A percentile compares a stretch with the other conserved stretches of the same genome.
Evolutionary conservation across 2,888 invertebrate genomes (phyloP).

Genomic region (Helobdella robusta): DNA sequence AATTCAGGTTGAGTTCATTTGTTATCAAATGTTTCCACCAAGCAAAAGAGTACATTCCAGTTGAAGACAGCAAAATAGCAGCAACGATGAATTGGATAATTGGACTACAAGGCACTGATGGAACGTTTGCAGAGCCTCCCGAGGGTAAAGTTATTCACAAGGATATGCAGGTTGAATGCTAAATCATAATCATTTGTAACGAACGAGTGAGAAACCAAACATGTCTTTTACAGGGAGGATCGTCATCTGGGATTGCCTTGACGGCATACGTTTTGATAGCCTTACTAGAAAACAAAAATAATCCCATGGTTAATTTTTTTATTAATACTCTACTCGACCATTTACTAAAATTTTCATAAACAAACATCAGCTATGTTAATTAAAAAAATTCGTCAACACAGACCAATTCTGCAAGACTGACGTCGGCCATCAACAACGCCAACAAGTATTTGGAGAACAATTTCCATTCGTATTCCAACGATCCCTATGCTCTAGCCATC

Average conservation of each 20-base stretch:
- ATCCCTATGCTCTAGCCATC: conserved; percentile 43
- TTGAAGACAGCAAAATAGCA: conserved; percentile 49
- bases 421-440: no score
- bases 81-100: conserved; percentile 68
- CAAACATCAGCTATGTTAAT: no score
- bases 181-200: no score
- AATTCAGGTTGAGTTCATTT: conserved; percentile 27
- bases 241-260: conserved; percentile 63
- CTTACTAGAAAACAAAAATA: conserved; percentile 57
- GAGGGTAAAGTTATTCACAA: conserved; percentile 60
- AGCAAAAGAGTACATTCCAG: conserved; percentile 22
- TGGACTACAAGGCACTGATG: conserved; percentile 62
- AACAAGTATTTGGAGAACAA: no score
- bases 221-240: conserved; percentile 58
- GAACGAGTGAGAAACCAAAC: no score
- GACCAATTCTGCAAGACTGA: no score
- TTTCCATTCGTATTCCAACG: no score
- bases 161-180: conserved; percentile 62
- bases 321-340: no score
- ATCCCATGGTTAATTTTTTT: conserved; percentile 22
- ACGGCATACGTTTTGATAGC: conserved; percentile 72
- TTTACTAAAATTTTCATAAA: no score
- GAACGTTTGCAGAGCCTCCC: conserved; percentile 61
- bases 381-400: no score
- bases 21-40: conserved; percentile 23